Conservation (phyloP, 2,797 vertebrate species). For the Sebastes aleutianus region DNA sequence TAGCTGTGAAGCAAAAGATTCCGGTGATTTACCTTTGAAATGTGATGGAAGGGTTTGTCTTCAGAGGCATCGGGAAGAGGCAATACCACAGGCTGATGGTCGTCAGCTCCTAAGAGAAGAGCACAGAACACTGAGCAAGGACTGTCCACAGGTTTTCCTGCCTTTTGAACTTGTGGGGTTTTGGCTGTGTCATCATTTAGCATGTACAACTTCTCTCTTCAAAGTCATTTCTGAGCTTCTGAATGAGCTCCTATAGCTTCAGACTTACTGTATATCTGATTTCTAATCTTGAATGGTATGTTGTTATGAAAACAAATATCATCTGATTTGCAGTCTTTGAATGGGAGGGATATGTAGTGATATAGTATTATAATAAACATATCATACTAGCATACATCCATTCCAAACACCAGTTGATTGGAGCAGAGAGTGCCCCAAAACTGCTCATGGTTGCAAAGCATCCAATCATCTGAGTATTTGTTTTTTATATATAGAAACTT, state of each 20-base stretch:
- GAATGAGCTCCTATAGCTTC: background rate
- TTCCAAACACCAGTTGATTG: background rate
- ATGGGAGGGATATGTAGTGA: background rate
- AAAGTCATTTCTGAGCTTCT: background rate
- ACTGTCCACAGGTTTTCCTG: too few relatives aligned
- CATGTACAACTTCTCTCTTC: background rate
- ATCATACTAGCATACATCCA: too few relatives aligned
- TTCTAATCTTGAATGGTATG: background rate
- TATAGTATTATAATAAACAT: too few relatives aligned
- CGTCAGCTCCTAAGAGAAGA: constrained; percentile 33
- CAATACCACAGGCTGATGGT: constrained; percentile 20
- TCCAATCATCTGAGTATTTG: too few relatives aligned
- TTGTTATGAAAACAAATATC: background rate
- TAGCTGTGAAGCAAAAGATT: background rate
- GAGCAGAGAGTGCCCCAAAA: background rate
- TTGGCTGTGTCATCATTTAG: background rate
- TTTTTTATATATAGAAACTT: background rate
- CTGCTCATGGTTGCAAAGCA: background rate
- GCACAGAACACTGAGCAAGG: background rate
- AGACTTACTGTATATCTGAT: background rate
- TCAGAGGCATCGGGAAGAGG: constrained; percentile 27
- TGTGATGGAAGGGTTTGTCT: constrained; percentile 37
- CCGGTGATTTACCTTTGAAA: constrained; percentile 44
- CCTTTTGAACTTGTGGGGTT: background rate
- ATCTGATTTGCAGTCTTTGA: background rate